Evolutionary conservation across 2,888 invertebrate species (phyloP), one percentile per base, ranked within the genome.

Genomic region (Orthosia cruda): DNA sequence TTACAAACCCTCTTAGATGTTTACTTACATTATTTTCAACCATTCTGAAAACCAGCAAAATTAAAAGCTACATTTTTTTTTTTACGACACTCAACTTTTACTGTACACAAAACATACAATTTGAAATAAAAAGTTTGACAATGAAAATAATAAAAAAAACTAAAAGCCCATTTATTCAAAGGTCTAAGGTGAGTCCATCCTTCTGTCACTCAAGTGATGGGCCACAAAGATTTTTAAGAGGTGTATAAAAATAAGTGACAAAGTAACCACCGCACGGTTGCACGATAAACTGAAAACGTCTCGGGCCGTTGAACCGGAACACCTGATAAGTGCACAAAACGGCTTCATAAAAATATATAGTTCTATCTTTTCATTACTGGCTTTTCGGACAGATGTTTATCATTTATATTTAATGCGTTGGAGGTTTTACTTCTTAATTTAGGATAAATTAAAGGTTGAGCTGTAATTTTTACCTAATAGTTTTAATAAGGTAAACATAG

Each of bases 281-380:
- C 76, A 78, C 80, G 89, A 90, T 89, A 88, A 89, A 89, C 89
- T 79, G 74, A 79, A 83, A 88, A 87, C 81, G 83, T 88, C 83
- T 74, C 89, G 82, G 77, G 45, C 77, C 93, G 87, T 84, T 92
- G 93, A 89, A 71, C 91, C 67, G 92, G 91, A 93, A 93, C 63
- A 63, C 20, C 80, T 77, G 92, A 93, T 93, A 93, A n/a, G 90
- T 88, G 83, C 80, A 81, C 88, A 84, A 84, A 89, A 89, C 85
- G 86, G 84, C 83, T 86, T 86, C 86, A 89, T 89, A 89, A 90
- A 90, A 89, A 77, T 88, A 80, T 80, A 61, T 78, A 65, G 61
- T 79, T 79, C 71, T 81, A 77, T 77, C 62, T 80, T 83, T 88
- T 81, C 82, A 85, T 85, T 73, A 84, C 73, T 64, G 57, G 57